Base-by-base conservation (phyloP, 2,113 vertebrate species). In the Caloenas nicobarica region DNA sequence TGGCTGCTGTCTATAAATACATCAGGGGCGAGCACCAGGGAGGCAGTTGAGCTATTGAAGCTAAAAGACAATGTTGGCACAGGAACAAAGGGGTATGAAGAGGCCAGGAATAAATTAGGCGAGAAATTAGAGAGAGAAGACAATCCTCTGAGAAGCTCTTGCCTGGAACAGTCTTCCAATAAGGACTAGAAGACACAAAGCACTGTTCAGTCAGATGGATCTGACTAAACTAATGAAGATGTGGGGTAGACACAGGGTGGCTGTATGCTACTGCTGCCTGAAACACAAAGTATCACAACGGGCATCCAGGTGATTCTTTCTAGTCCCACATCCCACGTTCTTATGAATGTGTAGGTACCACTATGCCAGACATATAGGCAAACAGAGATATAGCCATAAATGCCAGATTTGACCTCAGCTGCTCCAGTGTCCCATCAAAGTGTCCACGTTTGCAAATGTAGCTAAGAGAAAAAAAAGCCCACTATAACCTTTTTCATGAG, bases 11-110 rank as follows among this genome's bases (percentile, higher is more conserved):
- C 95, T 95, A 93, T 93, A 95, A 97, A 96, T 95, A 96, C 81
- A 88, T 25, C 46, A 51, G 81, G 65, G 62, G 78, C 87, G 70
- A 94, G 54, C 91, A 95, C 84, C 78, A 95, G 87, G 88, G 89
- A 97, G 44, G 74, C 94, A 93, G 71, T 38, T 69, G 85, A 95
- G 74, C 91, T 97, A 93, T 93, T 97, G 96, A 96, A 97, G 89
- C 93, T 95, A 51, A 65, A 91, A 96, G 84, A 97, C 94, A 97
- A 97, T 96, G 94, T 82, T 96, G 96, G 94, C 94, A 70, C 44
- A 42, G 58, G 87, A 97, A 95, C 94, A 97, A 95, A 93, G 0
- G 13, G 62, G 62, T 60, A 88, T 33, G 66, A 73, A 91, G 91
- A 73, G 78, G 91, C 91, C 85, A 95, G 91, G 93, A 89, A 95